These are phyloP conservation scores for Apoda limacodes DNA, from an alignment of 2,888 invertebrate species.

Conservation along the genomic window DNA sequence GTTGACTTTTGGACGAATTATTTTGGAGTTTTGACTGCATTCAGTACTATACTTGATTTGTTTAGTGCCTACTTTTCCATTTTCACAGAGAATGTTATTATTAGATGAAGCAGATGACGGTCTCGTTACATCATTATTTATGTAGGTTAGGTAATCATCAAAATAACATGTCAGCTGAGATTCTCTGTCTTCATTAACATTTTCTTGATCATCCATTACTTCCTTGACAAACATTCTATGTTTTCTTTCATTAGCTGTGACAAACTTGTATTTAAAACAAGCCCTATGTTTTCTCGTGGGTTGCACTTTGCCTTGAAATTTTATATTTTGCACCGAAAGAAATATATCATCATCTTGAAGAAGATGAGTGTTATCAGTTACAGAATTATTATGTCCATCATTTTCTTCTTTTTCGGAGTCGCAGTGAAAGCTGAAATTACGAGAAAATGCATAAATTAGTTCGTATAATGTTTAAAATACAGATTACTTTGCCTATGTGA, in stretches of 20 bases:
- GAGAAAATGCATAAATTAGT: too few relatives aligned
- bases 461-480: too few relatives aligned
- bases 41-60: conserved; percentile 26
- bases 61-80: conserved; percentile 28
- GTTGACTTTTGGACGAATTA: conserved; percentile 4
- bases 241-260: conserved; percentile 29
- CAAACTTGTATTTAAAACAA: conserved; percentile 50
- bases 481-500: too few relatives aligned
- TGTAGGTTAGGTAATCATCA: conserved; percentile 51
- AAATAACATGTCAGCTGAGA: conserved; percentile 46
- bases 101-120: conserved; percentile 47
- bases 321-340: conserved; percentile 52
- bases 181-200: conserved; percentile 29
- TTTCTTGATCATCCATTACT: conserved; percentile 29
- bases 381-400: conserved; percentile 20
- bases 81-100: conserved; percentile 30
- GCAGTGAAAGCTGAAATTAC: conserved; percentile 37
- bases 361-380: conserved; percentile 19
- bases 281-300: conserved; percentile 37
- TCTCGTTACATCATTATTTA: conserved; percentile 40
- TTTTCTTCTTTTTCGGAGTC: conserved; percentile 19
- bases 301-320: conserved; percentile 43
- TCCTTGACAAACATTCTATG: conserved; percentile 60
- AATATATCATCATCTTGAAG: conserved; percentile 35
- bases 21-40: conserved; percentile 21